Conservation (phyloP, 2,797 vertebrate species). For the Kryptolebias ocellatus region DNA sequence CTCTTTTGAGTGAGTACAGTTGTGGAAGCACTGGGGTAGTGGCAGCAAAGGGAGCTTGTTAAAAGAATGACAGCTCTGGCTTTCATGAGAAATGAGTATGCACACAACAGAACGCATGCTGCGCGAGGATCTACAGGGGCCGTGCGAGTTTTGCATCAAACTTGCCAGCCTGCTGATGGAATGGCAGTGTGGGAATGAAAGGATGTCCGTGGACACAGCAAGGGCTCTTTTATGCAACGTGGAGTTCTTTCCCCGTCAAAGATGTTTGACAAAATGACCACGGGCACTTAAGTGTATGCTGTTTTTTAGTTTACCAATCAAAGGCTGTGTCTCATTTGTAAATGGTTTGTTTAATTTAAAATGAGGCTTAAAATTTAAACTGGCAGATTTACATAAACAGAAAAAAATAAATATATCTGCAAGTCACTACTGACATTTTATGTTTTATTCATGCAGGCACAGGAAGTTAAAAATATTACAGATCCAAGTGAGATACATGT, state of each 20-base stretch:
- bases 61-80: slow-evolving; percentile 51
- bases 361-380: neutral
- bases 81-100: slow-evolving; percentile 56
- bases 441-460: slow-evolving; percentile 37
- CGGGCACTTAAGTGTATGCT: neutral
- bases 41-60: slow-evolving; percentile 64
- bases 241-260: slow-evolving; percentile 21
- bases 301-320: slow-evolving; percentile 1
- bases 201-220: slow-evolving; percentile 17
- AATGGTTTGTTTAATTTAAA: slow-evolving; percentile 1
- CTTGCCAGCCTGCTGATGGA: slow-evolving; percentile 6
- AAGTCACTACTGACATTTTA: slow-evolving; percentile 2
- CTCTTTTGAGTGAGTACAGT: slow-evolving; percentile 45
- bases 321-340: slow-evolving; percentile 3
- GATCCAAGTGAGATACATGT: slow-evolving; percentile 22
- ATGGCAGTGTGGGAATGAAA: slow-evolving; percentile 22
- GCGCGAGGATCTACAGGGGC: slow-evolving; percentile 38
- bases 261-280: slow-evolving; percentile 27
- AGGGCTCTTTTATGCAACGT: slow-evolving; percentile 21
- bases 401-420: neutral
- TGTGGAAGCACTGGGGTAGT: slow-evolving; percentile 35
- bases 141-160: slow-evolving; percentile 29
- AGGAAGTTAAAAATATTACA: slow-evolving; percentile 18
- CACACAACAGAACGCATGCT: slow-evolving; percentile 46
- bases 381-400: neutral